These are phyloP conservation scores for Andricus curvator DNA, from an alignment of 2,888 invertebrate species.

Conservation along the genomic window DNA sequence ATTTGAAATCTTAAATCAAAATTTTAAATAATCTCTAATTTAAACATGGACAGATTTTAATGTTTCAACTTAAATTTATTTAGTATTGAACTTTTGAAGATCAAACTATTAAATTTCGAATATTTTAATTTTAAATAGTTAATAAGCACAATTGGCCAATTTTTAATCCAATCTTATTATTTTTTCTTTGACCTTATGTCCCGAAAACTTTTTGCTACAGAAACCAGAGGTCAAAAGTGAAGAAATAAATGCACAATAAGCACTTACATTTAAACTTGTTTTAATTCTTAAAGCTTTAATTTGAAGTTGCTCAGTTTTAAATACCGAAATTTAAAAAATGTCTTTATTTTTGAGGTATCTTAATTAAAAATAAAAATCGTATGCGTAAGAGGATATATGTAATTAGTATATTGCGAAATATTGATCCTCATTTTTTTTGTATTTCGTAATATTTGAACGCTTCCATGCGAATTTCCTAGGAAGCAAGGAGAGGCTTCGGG, in stretches of 20 bases:
- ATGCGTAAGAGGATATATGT: background rate
- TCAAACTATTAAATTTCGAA: background rate
- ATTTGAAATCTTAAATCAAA: too few relatives aligned
- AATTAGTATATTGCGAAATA: background rate
- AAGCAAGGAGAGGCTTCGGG: conserved; percentile 29
- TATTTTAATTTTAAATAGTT: background rate
- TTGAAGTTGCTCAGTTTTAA: too few relatives aligned
- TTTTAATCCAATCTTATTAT: too few relatives aligned
- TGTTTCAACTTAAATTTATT: background rate
- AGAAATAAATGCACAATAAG: too few relatives aligned
- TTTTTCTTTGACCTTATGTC: too few relatives aligned
- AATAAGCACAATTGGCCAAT: too few relatives aligned
- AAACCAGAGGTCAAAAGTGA: too few relatives aligned
- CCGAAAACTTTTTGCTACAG: too few relatives aligned
- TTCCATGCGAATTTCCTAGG: conserved; percentile 9
- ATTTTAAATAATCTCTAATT: too few relatives aligned
- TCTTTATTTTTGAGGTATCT: background rate
- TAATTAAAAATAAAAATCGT: background rate
- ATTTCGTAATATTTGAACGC: background rate
- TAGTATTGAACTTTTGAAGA: background rate
- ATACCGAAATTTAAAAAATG: background rate
- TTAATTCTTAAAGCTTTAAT: too few relatives aligned
- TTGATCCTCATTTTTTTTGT: background rate
- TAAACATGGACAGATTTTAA: too few relatives aligned
- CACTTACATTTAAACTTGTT: too few relatives aligned